phyloP scores from a whole-genome alignment of 2,888 invertebrate genomes.

The Polydrusus pterygomalis region DNA sequence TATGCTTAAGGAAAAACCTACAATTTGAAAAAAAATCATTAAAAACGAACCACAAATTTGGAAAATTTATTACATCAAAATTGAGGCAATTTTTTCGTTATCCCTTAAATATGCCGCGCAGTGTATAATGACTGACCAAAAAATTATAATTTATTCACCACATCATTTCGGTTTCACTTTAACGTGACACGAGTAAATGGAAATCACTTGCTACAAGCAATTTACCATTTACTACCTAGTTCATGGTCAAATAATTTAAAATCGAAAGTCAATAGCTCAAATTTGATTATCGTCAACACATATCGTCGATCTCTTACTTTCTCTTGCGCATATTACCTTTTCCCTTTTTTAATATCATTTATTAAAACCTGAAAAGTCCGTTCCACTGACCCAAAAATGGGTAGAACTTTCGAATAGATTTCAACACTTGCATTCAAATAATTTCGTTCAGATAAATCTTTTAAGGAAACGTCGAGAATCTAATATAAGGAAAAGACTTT shows the following conservation, averaged over 20 bases:
- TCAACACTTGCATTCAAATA: neutral
- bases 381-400: conserved; percentile 34
- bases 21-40: too few species aligned
- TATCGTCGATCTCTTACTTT: conserved; percentile 35
- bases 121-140: too few species aligned
- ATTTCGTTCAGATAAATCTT: neutral
- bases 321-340: conserved; percentile 23
- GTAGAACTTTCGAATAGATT: conserved; percentile 23
- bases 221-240: neutral
- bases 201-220: neutral
- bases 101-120: too few species aligned
- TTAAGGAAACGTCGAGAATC: neutral
- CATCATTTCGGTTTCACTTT: neutral
- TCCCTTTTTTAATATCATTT: conserved; percentile 32
- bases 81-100: too few species aligned
- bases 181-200: neutral
- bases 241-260: conserved; percentile 28
- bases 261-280: conserved; percentile 30
- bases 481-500: neutral
- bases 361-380: conserved; percentile 35
- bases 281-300: conserved; percentile 17
- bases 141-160: neutral
- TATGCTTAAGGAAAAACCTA: too few species aligned
- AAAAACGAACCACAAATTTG: too few species aligned
- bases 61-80: too few species aligned